phyloP scores from a whole-genome alignment of 2,113 vertebrate genomes.

The Micronycteris hirsuta region DNA sequence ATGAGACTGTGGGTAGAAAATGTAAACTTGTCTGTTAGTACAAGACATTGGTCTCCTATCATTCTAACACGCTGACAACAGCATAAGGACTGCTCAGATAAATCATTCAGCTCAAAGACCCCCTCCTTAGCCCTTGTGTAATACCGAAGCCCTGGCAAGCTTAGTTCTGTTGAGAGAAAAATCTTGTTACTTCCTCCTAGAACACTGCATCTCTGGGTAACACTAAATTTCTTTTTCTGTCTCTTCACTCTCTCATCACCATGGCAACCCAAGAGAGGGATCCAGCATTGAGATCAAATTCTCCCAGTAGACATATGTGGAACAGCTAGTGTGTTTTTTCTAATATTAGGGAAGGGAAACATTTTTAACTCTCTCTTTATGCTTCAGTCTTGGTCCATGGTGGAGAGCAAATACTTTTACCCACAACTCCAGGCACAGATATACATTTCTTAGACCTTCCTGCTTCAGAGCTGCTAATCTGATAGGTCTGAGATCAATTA shows the following conservation, averaged over 20 bases:
- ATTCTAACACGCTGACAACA: not conserved
- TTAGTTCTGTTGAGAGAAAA: not conserved
- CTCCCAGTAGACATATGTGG: not conserved
- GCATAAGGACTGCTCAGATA: not conserved
- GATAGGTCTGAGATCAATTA: not conserved
- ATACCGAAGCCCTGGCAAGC: not conserved
- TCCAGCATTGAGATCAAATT: not conserved
- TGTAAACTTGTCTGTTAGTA: not conserved
- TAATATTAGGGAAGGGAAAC: not conserved
- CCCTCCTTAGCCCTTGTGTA: not conserved
- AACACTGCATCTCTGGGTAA: not conserved
- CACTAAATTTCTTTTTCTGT: slow-evolving; percentile 32
- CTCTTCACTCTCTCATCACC: not conserved
- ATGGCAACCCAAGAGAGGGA: slow-evolving; percentile 32
- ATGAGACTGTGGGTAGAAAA: not conserved
- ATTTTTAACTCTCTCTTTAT: not conserved
- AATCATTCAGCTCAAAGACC: not conserved
- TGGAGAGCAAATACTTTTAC: not conserved
- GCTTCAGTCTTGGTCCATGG: not conserved
- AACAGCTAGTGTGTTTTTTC: not conserved
- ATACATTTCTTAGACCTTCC: not conserved
- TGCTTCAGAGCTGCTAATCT: not conserved
- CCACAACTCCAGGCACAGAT: not conserved
- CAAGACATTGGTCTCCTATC: not conserved
- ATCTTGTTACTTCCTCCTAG: not conserved